Evolutionary conservation across 2,888 invertebrate species (phyloP).

Genomic region (Amiota mariae): DNA sequence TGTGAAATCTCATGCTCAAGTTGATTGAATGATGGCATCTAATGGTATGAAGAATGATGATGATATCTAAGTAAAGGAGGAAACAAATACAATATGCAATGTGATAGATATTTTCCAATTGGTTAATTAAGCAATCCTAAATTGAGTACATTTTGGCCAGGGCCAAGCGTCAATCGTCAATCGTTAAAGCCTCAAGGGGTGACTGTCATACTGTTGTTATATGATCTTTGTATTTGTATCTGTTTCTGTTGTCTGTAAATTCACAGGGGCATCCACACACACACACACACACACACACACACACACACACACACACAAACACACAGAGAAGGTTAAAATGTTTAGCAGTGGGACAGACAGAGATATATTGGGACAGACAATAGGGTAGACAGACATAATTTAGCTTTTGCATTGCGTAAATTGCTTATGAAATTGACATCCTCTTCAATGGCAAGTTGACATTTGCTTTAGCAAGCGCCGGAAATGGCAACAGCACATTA

Average conservation of each 20-base stretch:
- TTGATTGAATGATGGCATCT: too few relatives aligned
- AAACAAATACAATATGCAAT: too few relatives aligned
- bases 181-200: conserved; percentile 31
- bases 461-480: conserved; percentile 55
- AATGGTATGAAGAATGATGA: too few relatives aligned
- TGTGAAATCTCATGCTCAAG: not conserved
- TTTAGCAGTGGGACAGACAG: not conserved
- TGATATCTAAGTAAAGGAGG: too few relatives aligned
- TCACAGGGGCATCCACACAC: not conserved
- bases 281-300: too few relatives aligned
- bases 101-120: conserved; percentile 43
- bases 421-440: conserved; percentile 68
- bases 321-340: not conserved
- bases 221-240: too few relatives aligned
- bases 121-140: conserved; percentile 60
- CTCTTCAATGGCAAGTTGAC: conserved; percentile 43
- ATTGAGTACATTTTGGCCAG: conserved; percentile 32
- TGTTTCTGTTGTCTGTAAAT: conserved; percentile 30
- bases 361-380: too few relatives aligned
- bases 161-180: conserved; percentile 33
- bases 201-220: conserved; percentile 6
- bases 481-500: conserved; percentile 57
- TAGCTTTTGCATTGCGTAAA: conserved; percentile 57
- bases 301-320: not conserved
- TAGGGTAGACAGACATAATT: conserved; percentile 15